Base-by-base conservation (phyloP, 2,113 vertebrate genomes). In the Chascanopsetta lugubris region DNA sequence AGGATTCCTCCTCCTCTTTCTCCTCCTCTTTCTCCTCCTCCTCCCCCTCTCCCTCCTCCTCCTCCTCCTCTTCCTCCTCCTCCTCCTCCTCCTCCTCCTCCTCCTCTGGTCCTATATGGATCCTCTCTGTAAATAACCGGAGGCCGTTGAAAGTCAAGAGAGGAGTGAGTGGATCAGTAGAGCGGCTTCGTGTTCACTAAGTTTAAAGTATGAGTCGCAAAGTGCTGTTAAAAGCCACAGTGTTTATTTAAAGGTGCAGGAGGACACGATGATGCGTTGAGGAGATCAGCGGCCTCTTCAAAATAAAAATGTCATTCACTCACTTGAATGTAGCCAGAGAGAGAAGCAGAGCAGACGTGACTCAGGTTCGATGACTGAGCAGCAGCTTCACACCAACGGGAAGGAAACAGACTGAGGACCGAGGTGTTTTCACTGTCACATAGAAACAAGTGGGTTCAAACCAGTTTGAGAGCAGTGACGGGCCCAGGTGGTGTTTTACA, bases 261-360 rank as follows among this genome's bases (percentile, higher is more conserved):
- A 38, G 18, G 22, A 47, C 42, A 22, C 30, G 26, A 34, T 3
- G 20, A 32, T 45, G 4, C 22, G 38, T 6, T 25, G 13, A 22
- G 59, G 27, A 32, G 43, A 25, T 21, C 26, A 25, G n/a, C 26
- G 27, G 17, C 8, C 18, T 26, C 36, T 45, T 26, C 3, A 48
- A 63, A 56, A 27, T 53, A 34, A 46, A 65, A 17, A 3, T 56
- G 24, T 56, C 32, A 7, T 79, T 71, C 54, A 47, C 34, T 54
- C 38, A 5, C 20, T 32, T 54, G 1, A 3, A 10, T 10, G 5
- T 24, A 34, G 58, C 15, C 38, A 38, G 7, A 32, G n/a, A n/a
- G 22, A 32, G 54, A 38, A 68, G 34, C 50, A 50, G 24, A 78
- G 32, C 79, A 83, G 73, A 76, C 63, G 70, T 43, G 59, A n/a